Evolutionary conservation across 2,113 vertebrate genomes (phyloP).

Genomic region (Penelope pileata): DNA sequence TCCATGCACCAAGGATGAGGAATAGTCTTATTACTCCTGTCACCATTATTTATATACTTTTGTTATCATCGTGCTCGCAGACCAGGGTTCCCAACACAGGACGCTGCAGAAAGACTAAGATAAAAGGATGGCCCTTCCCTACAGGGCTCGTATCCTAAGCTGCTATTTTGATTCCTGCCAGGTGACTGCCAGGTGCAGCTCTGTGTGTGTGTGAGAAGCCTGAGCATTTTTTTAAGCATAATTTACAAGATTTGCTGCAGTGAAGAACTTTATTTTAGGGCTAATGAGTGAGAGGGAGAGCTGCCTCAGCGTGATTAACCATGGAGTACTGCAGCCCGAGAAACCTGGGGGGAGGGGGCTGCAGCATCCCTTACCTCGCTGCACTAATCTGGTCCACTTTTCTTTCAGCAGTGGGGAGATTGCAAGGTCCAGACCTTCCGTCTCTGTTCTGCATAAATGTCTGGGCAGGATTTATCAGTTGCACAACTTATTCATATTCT

Average conservation of each 20-base stretch:
- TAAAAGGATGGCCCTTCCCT: neutral
- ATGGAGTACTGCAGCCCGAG: neutral
- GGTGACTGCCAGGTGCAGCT: neutral
- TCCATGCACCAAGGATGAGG: neutral
- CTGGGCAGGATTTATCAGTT: neutral
- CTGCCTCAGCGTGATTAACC: neutral
- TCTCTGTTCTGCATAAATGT: neutral
- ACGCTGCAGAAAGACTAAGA: neutral
- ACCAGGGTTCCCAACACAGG: neutral
- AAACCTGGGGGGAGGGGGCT: neutral
- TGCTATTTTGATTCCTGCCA: neutral
- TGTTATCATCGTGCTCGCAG: neutral
- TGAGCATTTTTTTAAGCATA: neutral
- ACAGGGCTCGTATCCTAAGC: neutral
- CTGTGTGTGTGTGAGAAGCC: neutral
- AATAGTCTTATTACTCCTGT: neutral
- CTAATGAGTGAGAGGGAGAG: neutral
- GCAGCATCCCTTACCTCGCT: neutral
- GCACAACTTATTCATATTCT: neutral
- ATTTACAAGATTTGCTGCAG: neutral
- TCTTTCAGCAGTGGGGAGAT: neutral
- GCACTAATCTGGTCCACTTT: accelerated
- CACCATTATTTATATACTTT: neutral
- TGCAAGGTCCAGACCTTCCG: neutral
- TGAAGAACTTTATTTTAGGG: slow-evolving; percentile 11